Evolutionary conservation across 2,797 vertebrate genomes (phyloP), one percentile per base, ranked within the genome.

Genomic region (Lerista edwardsae): DNA sequence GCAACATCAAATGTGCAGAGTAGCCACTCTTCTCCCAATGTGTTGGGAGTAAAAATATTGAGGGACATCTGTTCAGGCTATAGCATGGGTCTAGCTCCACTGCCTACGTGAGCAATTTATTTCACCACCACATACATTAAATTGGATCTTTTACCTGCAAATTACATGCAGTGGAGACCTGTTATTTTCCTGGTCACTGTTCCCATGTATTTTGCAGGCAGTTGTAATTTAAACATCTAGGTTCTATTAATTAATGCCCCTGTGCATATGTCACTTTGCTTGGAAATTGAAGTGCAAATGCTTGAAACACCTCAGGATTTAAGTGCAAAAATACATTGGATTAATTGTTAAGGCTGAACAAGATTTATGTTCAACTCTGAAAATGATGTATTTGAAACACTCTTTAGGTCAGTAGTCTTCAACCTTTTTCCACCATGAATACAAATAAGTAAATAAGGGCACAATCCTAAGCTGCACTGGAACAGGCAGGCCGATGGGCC

Each of bases 21-120:
- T 91, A 25, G 55, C 88, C 80, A 84, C 76, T 57, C 75, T 89
- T 93, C 92, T 80, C 62, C 77, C 89, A 93, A 92, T 90, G 90
- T 94, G 92, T 92, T 88, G 86, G 92, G 93, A 87, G 80, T 65
- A 86, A 91, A 86, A 84, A 82, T 92, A 93, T 93, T 91, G 83
- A 87, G 77, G 75, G 88, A 83, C 91, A 94, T 88, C 89, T 94
- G 91, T 89, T 91, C 91, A 47, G 85, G 65, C 65, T 89, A 72
- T 75, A 44, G 67, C 79, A 77, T 61, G 55, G 71, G 80, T 93
- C 90, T 78, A 90, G 19, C 78, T 86, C 57, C 14, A 10, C 36
- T 88, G 86, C 69, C 68, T 83, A 89, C 91, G 83, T 84, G 83
- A 89, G 72, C 27, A 85, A 75, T 93, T 88, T 74, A 91, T 79